phyloP scores from a whole-genome alignment of 1,140 invertebrate genomes.

The Ceratosolen fusciceps region DNA sequence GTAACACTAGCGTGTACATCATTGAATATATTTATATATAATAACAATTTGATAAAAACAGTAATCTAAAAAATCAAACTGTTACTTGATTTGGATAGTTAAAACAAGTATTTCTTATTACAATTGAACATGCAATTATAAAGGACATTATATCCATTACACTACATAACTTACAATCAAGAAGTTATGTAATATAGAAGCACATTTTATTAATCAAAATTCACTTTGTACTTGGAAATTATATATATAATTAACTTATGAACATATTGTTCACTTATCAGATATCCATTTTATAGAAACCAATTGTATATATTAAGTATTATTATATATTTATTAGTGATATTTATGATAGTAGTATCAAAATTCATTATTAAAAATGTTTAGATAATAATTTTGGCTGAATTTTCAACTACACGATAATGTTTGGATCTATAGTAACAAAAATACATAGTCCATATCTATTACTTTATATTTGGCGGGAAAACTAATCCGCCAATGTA shows the following conservation, averaged over 20 bases:
- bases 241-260: neutral
- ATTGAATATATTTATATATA: conserved; percentile 31
- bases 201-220: neutral
- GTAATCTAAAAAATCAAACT: too few relatives aligned
- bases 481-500: conserved; percentile 15
- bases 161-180: neutral
- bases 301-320: neutral
- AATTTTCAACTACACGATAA: too few relatives aligned
- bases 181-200: too few relatives aligned
- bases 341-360: too few relatives aligned
- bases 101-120: neutral
- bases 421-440: too few relatives aligned
- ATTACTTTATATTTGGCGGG: conserved; percentile 32
- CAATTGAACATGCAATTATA: neutral
- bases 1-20: conserved; percentile 40
- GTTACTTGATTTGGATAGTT: too few relatives aligned
- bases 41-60: conserved; percentile 30
- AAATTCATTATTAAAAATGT: too few relatives aligned
- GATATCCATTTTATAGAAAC: neutral
- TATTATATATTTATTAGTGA: too few relatives aligned
- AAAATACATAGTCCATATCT: neutral
- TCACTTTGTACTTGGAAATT: neutral
- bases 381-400: too few relatives aligned
- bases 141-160: neutral
- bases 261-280: neutral